These are phyloP conservation scores for Xyliphius kryptos DNA, from an alignment of 2,113 vertebrate genomes.

Conservation along the genomic window DNA sequence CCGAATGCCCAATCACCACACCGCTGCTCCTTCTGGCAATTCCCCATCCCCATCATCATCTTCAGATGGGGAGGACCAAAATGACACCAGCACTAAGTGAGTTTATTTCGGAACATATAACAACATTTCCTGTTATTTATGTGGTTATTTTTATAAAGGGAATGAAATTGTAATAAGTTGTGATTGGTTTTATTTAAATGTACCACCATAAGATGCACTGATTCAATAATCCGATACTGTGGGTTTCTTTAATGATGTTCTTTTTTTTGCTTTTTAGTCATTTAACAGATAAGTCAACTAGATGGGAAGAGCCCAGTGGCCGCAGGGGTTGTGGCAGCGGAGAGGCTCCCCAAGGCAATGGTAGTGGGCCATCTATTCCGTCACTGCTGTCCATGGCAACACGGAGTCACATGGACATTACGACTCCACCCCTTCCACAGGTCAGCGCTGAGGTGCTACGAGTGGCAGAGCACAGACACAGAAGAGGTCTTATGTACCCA, in stretches of 20 bases:
- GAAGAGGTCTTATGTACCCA: constrained; percentile 86
- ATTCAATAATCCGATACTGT: too few relatives aligned
- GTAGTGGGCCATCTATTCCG: constrained; percentile 74
- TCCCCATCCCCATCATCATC: constrained; percentile 81
- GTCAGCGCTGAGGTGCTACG: constrained; percentile 84
- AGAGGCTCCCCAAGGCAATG: constrained; percentile 66
- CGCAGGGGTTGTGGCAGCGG: constrained; percentile 58
- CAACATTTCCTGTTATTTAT: too few relatives aligned
- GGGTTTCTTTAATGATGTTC: background rate
- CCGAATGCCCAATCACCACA: constrained; percentile 73
- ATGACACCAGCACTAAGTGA: constrained; percentile 79
- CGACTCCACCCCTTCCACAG: constrained; percentile 82
- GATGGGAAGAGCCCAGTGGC: constrained; percentile 71
- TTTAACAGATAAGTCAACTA: constrained; percentile 69
- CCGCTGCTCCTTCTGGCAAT: constrained; percentile 66
- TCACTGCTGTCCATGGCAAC: constrained; percentile 89
- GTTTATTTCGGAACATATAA: too few relatives aligned
- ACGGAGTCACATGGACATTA: constrained; percentile 87
- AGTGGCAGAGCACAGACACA: constrained; percentile 84
- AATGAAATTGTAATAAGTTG: too few relatives aligned
- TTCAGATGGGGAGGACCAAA: constrained; percentile 79
- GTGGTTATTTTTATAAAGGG: too few relatives aligned
- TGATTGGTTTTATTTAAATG: too few relatives aligned
- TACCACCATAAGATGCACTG: too few relatives aligned
- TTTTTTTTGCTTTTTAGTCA: constrained; percentile 57